Percentiles rank a stretch among this genome's conserved stretches.
These are phyloP conservation scores for Zaprionus nigranus DNA, from an alignment of 1,140 invertebrate species.

Conservation along the genomic window DNA sequence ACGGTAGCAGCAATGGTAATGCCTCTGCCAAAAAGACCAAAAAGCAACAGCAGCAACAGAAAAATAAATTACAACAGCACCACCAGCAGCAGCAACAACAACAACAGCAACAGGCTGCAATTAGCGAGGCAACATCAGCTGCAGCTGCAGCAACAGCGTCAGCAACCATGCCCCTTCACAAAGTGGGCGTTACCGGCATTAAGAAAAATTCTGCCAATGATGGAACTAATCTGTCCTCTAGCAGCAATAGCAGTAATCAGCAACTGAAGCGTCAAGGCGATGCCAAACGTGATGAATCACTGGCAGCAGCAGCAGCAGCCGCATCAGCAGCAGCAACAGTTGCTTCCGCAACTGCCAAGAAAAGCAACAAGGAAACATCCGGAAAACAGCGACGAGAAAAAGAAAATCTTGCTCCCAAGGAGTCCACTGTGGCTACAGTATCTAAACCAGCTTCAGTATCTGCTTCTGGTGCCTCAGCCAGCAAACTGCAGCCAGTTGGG, in stretches of 20 bases:
- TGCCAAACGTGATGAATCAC: constrained; percentile 53
- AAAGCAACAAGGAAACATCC: constrained; percentile 48
- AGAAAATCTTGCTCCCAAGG: constrained; percentile 84
- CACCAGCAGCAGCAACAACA: constrained; percentile 23
- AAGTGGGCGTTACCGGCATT: constrained; percentile 26
- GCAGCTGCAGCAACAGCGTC: constrained; percentile 6
- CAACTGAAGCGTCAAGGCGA: constrained; percentile 58
- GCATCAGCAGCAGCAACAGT: constrained; percentile 34
- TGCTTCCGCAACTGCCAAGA: constrained; percentile 23
- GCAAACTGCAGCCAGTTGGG: constrained; percentile 41
- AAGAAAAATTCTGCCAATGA: constrained; percentile 48
- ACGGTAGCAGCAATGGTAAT: constrained; percentile 82
- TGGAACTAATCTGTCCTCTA: constrained; percentile 29
- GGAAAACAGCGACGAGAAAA: constrained; percentile 74
- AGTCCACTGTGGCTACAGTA: constrained; percentile 24
- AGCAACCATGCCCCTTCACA: constrained; percentile 27
- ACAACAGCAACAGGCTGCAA: constrained; percentile 25
- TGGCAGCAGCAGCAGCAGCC: constrained; percentile 30
- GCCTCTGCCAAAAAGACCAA: constrained; percentile 91
- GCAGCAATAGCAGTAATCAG: constrained; percentile 13
- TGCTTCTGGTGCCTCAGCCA: not conserved
- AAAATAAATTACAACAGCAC: constrained; percentile 58
- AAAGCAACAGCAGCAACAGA: constrained; percentile 84
- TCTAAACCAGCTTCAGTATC: constrained; percentile 47
- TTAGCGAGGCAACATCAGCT: constrained; percentile 30